A percentile compares a stretch with the other conserved stretches of the same genome.
Evolutionary conservation across 2,113 vertebrate species (phyloP).

Genomic region (Chionis minor): DNA sequence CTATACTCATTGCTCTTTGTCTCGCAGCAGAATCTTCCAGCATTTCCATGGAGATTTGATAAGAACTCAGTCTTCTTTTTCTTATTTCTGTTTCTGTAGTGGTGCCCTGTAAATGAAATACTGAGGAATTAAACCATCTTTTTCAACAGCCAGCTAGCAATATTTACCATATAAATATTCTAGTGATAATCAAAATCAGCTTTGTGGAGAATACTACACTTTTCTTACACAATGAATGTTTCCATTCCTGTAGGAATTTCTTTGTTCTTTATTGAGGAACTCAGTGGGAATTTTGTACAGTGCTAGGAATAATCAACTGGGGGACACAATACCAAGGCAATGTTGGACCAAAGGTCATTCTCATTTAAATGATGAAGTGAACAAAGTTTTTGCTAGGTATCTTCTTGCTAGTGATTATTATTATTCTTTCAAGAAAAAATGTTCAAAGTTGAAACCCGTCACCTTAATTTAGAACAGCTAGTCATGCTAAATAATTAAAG

Average conservation of each 20-base stretch:
- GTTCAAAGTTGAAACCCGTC: not conserved
- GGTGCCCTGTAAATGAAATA: conserved; percentile 81
- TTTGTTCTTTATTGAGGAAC: not conserved
- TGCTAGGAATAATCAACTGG: not conserved
- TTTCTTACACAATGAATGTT: not conserved
- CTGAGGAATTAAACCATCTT: conserved; percentile 48
- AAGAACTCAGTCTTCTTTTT: conserved; percentile 81
- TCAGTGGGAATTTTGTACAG: not conserved
- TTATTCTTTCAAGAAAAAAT: not conserved
- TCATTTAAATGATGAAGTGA: not conserved
- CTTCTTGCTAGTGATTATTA: not conserved
- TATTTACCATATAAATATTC: not conserved
- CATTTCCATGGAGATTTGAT: conserved; percentile 85
- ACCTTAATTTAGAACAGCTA: not conserved
- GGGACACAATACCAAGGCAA: not conserved
- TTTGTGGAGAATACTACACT: not conserved
- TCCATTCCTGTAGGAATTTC: not conserved
- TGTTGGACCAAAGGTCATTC: not conserved
- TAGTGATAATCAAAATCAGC: conserved; percentile 5
- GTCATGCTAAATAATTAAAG: not conserved
- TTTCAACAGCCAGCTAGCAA: not conserved
- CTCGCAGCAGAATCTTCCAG: conserved; percentile 82
- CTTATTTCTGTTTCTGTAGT: conserved; percentile 87
- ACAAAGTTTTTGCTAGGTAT: not conserved
- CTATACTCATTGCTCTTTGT: conserved; percentile 89